Evolutionary conservation across 2,888 invertebrate genomes (phyloP), one percentile per base, ranked within the genome.

Genomic region (Therioaphis trifolii): DNA sequence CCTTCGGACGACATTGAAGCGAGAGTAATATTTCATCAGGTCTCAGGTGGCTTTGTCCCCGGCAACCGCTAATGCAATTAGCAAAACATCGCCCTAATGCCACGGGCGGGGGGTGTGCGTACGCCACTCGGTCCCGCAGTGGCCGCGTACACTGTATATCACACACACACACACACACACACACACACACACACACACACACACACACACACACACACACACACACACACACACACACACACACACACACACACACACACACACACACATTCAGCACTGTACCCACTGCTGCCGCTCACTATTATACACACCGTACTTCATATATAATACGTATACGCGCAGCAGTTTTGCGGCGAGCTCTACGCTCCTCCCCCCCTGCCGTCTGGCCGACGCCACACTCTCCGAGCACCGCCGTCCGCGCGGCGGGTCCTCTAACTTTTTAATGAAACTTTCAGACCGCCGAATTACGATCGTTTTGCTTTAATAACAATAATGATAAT

Each of bases 1-100:
- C 80, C 72, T 74, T 63, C 35, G 80, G 80, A 82, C 80, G 80
- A 82, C 80, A 82, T 82, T 82, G 80, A 82, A 63, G 72, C 80
- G 61, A 82, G 72, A 82, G 80, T 82, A 82, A 82, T 82, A 82
- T 82, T 82, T 82, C 80, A 82, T 72, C 72, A 49, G 80, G 80
- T 82, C 80, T 82, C 80, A 82, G 80, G 80, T 82, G 80, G 80
- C 72, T 82, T 82, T 72, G 71, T 72, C 80, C 80, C 80, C 80
- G 80, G 80, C 72, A 82, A 82, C 71, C 80, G 63, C 80, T 82
- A 82, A 82, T 69, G 80, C 80, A 82, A 82, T 82, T 82, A 82
- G 80, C 72, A 49, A 72, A 82, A 82, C 80, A 82, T 82, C 80
- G 72, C 80, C 72, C 80, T 82, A 72, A 82, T 49, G 80, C 80